A percentile compares a stretch with the other conserved stretches of the same genome.
These are phyloP conservation scores for Raphicerus campestris DNA, from an alignment of 2,113 vertebrate genomes.

Conservation along the genomic window DNA sequence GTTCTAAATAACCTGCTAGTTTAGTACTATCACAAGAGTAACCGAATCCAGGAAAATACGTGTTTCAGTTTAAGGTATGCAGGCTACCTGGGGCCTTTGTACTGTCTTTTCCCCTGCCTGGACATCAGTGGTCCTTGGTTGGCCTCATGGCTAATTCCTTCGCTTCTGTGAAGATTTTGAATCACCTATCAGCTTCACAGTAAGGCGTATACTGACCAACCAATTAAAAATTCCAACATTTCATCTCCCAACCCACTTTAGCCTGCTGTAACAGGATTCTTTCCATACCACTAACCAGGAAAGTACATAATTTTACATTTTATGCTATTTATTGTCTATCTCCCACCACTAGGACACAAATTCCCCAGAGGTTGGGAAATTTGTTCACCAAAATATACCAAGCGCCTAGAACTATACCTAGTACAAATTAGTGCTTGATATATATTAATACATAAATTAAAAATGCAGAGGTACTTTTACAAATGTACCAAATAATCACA, in stretches of 20 bases:
- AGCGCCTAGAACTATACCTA: not conserved
- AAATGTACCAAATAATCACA: not conserved
- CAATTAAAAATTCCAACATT: not conserved
- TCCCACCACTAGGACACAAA: not conserved
- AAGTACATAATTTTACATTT: not conserved
- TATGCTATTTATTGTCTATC: not conserved
- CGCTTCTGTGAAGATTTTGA: not conserved
- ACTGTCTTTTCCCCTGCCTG: not conserved
- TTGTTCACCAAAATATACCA: not conserved
- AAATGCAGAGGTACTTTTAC: constrained; percentile 19
- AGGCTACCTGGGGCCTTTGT: not conserved
- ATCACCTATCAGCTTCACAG: not conserved
- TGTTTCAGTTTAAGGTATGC: not conserved
- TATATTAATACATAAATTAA: not conserved
- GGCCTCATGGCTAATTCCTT: not conserved
- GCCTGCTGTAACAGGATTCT: not conserved
- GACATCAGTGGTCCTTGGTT: accelerated
- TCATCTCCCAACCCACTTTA: not conserved
- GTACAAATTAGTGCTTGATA: not conserved
- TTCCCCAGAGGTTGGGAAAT: not conserved
- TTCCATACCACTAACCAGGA: not conserved
- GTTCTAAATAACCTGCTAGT: not conserved
- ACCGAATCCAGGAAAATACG: not conserved
- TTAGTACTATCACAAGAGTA: not conserved
- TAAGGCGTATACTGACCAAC: not conserved